Evolutionary conservation across 2,113 vertebrate species (phyloP).

Genomic region (Mola mola): DNA sequence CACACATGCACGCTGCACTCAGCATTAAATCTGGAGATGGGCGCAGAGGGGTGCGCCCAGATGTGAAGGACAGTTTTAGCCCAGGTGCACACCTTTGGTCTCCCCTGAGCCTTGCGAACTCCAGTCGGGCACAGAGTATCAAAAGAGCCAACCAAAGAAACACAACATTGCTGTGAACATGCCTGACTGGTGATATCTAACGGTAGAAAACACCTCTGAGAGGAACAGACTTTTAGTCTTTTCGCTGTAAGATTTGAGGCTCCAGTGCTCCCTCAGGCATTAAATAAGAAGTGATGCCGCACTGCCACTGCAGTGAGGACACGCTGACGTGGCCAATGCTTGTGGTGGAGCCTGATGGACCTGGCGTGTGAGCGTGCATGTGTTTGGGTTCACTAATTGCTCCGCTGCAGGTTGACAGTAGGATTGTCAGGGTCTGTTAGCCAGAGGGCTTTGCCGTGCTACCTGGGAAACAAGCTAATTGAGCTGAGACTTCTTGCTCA

Average conservation of each 20-base stretch:
- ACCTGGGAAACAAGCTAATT: slow-evolving; percentile 74
- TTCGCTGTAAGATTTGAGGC: background rate
- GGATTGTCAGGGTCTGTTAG: slow-evolving; percentile 69
- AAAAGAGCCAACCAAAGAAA: slow-evolving; percentile 1
- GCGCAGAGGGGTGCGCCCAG: too few species aligned
- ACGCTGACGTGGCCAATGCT: slow-evolving; percentile 51
- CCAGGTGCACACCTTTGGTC: slow-evolving; percentile 14
- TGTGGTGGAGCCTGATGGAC: slow-evolving; percentile 34
- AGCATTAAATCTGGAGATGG: slow-evolving; percentile 7
- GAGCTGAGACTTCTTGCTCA: slow-evolving; percentile 61
- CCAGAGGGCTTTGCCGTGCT: slow-evolving; percentile 25
- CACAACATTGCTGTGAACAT: slow-evolving; percentile 9
- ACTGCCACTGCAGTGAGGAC: slow-evolving; percentile 35
- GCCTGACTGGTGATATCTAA: slow-evolving; percentile 36
- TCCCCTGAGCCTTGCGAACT: slow-evolving; percentile 8
- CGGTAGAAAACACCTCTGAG: slow-evolving; percentile 18
- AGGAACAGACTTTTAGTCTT: slow-evolving; percentile 24
- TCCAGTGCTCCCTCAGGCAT: slow-evolving; percentile 38
- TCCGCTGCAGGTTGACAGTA: slow-evolving; percentile 61
- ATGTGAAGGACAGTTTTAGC: slow-evolving; percentile 19
- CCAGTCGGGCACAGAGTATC: too few species aligned
- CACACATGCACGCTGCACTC: background rate
- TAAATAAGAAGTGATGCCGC: slow-evolving; percentile 42
- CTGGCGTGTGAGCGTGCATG: slow-evolving; percentile 28
- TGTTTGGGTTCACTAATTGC: slow-evolving; percentile 72